Conservation (phyloP, 2,113 vertebrate genomes). For the Raja brachyura region DNA sequence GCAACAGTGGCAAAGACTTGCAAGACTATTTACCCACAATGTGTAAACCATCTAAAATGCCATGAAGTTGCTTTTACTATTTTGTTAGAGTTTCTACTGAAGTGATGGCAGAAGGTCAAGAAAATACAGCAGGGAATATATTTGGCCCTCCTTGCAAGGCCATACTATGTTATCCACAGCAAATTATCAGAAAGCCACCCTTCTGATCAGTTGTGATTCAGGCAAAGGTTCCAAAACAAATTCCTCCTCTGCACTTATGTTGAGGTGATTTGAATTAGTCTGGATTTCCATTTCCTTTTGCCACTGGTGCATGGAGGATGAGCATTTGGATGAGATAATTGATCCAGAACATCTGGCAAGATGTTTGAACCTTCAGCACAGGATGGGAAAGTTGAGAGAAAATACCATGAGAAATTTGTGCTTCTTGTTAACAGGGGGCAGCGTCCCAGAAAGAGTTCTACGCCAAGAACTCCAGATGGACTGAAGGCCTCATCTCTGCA, state of each 20-base stretch:
- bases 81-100: not conserved
- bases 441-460: conserved; percentile 93
- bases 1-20: not conserved
- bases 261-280: no score
- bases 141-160: not conserved
- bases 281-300: no score
- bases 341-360: not conserved
- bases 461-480: conserved; percentile 94
- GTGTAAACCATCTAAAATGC: not conserved
- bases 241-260: not conserved
- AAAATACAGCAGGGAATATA: not conserved
- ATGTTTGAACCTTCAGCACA: not conserved
- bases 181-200: no score
- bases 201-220: not conserved
- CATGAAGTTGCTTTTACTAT: not conserved
- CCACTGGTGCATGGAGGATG: no score
- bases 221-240: not conserved
- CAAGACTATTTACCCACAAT: not conserved
- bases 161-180: not conserved
- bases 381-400: not conserved
- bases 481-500: conserved; percentile 89
- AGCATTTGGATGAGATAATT: not conserved
- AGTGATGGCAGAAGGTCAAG: not conserved
- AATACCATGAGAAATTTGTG: not conserved
- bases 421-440: conserved; percentile 62